Conservation (phyloP, 2,888 invertebrate genomes). For the Periphyllus acericola region DNA sequence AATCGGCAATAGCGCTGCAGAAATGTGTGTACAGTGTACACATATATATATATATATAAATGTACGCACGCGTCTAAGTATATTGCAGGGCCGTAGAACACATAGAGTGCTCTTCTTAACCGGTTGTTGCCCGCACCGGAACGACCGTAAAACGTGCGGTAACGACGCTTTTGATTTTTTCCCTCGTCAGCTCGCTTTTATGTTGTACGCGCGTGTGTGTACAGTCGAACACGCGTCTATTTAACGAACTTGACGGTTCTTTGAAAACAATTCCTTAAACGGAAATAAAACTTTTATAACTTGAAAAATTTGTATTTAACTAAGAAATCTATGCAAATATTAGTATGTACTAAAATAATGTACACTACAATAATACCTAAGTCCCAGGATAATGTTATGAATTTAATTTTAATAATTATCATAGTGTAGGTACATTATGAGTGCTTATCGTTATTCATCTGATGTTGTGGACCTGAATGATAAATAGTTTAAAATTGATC, state of each 20-base stretch:
- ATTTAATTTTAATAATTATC: neutral
- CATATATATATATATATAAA: too few relatives aligned
- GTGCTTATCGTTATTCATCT: too few relatives aligned
- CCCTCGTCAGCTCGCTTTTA: neutral
- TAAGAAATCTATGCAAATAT: too few relatives aligned
- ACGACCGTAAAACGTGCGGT: constrained; percentile 49
- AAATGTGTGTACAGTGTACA: neutral
- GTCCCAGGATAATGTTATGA: neutral
- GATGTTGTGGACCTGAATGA: neutral
- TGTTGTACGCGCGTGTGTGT: neutral
- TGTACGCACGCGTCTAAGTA: neutral
- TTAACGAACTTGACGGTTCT: too few relatives aligned
- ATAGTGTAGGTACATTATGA: neutral
- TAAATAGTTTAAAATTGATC: too few relatives aligned
- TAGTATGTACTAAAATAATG: too few relatives aligned
- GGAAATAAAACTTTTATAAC: too few relatives aligned
- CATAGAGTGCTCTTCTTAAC: constrained; percentile 35
- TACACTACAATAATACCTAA: too few relatives aligned
- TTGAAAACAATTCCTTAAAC: too few relatives aligned
- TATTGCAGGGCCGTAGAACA: neutral
- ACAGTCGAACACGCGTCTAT: too few relatives aligned
- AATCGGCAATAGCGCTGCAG: constrained; percentile 16
- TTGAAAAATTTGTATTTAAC: too few relatives aligned
- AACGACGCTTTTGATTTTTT: constrained; percentile 50
- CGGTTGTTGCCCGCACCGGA: constrained; percentile 40